Evolutionary conservation across 2,113 vertebrate genomes (phyloP).

Genomic region (Poeciliopsis prolifica): DNA sequence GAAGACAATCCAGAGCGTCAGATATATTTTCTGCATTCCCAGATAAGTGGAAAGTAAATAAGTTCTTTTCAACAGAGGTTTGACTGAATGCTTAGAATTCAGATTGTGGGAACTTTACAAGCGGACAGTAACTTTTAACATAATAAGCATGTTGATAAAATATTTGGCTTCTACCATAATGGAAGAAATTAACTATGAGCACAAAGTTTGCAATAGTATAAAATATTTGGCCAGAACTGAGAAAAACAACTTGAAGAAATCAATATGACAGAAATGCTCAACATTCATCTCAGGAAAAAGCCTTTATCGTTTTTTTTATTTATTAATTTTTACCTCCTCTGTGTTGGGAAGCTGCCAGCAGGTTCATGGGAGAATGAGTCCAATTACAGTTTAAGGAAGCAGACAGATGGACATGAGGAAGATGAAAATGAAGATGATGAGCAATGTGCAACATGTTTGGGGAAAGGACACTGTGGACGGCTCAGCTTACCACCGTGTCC

Average conservation of each 20-base stretch:
- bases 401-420: slow-evolving; percentile 41
- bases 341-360: slow-evolving; percentile 84
- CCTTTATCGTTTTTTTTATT: not conserved
- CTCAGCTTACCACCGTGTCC: slow-evolving; percentile 88
- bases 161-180: not conserved
- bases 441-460: not conserved
- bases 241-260: not conserved
- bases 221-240: not conserved
- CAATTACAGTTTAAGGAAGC: slow-evolving; percentile 12
- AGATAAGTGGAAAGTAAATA: too few relatives aligned
- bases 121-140: too few relatives aligned
- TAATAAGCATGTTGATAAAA: not conserved
- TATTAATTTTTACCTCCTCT: slow-evolving; percentile 82
- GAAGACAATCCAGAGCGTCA: too few relatives aligned
- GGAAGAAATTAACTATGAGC: not conserved
- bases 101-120: too few relatives aligned
- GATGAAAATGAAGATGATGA: slow-evolving; percentile 12
- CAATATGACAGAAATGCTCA: not conserved
- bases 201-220: too few relatives aligned
- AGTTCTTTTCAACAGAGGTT: too few relatives aligned
- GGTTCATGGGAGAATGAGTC: slow-evolving; percentile 51
- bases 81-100: too few relatives aligned
- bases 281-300: not conserved
- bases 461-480: not conserved
- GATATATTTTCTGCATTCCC: too few relatives aligned